Base-by-base conservation (phyloP, 2,888 invertebrate genomes). In the Trichopria drosophilae region DNA sequence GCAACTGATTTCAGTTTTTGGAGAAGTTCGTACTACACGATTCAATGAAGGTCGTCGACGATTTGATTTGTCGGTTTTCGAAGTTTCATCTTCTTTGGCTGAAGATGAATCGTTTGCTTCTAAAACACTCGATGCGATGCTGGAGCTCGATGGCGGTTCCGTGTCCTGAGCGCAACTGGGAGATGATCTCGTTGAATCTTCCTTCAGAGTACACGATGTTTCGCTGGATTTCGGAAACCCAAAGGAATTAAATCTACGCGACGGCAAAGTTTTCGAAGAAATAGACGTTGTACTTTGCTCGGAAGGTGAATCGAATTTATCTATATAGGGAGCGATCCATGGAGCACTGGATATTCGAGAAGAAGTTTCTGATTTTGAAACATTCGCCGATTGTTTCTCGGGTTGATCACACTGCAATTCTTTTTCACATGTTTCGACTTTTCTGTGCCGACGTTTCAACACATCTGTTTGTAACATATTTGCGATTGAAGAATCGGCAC, bases 401-500 rank as follows among this genome's bases (percentile, higher is more conserved):
- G 84, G 66, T 43, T 86, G 79, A 67, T 89, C 88, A 1, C 86
- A 85, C 63, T 90, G 89, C 40, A 86, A 81, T 74, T 83, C 86
- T 68, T 85, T 85, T 62, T 88, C 85, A 12, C 80, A 66, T 76
- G 80, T 84, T 64, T 79, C 78, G 1, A 80, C 80, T 57, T 77
- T 80, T n/a, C n/a, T n/a, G 53, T 73, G 79, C 12, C 63, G 67
- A 3, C 81, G 76, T 32, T 85, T 77, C 10, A 79, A 80, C 16
- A 87, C 78, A 43, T 83, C 84, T 71, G 85, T 87, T 72, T 89
- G 87, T 40, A 86, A 78, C 3, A 84, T 82, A 68, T 87, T 85
- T 5, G 87, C 86, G 66, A 87, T 80, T 60, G 90, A 90, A 1
- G 84, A 82, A n/a, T n/a, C n/a, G n/a, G n/a, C n/a, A n/a, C n/a